Percentiles rank a stretch among this genome's conserved stretches.
Conservation (phyloP, 2,113 vertebrate genomes). For the Myrmecobius fasciatus region DNA sequence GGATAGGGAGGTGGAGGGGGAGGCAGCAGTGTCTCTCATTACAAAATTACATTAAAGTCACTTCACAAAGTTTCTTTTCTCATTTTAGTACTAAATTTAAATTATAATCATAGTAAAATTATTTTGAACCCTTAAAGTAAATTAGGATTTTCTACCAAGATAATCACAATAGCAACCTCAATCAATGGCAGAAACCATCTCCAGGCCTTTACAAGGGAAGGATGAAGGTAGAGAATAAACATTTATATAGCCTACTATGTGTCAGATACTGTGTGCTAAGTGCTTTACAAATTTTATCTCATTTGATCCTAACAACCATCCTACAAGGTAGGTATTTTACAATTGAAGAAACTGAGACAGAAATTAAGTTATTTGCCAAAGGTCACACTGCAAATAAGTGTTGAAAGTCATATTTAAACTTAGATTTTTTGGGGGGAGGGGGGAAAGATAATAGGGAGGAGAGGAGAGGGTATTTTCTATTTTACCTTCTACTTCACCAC, state of each 20-base stretch:
- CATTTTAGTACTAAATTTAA: neutral
- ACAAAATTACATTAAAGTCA: constrained; percentile 35
- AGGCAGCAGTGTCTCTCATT: neutral
- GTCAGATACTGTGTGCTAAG: neutral
- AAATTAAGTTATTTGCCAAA: neutral
- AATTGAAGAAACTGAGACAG: neutral
- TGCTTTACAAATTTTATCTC: neutral
- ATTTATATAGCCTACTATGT: neutral
- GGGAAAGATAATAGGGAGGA: no score
- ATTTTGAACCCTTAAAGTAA: neutral
- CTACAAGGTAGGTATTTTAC: neutral
- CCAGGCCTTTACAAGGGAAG: neutral
- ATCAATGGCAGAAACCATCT: neutral
- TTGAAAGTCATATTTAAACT: neutral
- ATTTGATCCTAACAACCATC: neutral
- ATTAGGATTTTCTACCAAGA: constrained; percentile 45
- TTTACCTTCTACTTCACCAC: neutral
- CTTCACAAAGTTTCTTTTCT: constrained; percentile 44
- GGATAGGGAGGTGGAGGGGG: no score
- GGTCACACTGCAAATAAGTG: neutral
- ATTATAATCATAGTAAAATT: neutral
- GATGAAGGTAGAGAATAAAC: neutral
- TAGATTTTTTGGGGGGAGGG: neutral
- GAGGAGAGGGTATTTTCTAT: neutral
- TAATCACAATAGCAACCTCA: neutral